These are phyloP conservation scores for Amblyornis subalaris DNA, from an alignment of 2,113 vertebrate genomes.

Conservation along the genomic window DNA sequence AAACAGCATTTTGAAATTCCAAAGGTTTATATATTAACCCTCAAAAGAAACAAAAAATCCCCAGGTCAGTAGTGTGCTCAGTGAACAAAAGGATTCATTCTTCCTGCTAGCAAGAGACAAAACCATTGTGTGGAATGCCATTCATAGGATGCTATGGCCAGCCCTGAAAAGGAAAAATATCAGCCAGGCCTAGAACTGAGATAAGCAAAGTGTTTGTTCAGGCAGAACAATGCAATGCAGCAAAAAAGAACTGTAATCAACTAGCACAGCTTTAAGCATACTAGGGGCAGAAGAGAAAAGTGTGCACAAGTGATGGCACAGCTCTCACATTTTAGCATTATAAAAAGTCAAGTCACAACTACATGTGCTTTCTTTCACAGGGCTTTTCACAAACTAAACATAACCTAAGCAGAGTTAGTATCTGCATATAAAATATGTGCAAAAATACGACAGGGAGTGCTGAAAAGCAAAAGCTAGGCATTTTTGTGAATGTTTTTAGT, in stretches of 20 bases:
- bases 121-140: background rate
- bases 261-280: background rate
- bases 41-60: background rate
- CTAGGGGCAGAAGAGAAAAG: background rate
- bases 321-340: background rate
- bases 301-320: background rate
- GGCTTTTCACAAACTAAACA: background rate
- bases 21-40: background rate
- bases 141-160: background rate
- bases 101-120: background rate
- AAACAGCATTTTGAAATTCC: background rate
- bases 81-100: constrained; percentile 18
- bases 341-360: background rate
- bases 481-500: background rate
- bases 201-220: constrained; percentile 18
- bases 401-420: background rate
- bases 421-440: background rate
- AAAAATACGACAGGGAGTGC: background rate
- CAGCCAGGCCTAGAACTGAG: background rate
- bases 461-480: background rate
- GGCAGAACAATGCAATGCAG: background rate
- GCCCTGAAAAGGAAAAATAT: background rate
- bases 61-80: background rate
- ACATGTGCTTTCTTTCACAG: background rate
- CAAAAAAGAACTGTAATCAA: background rate